A percentile compares a stretch with the other conserved stretches of the same genome.
Conservation (phyloP, 92 coral and sea anemone genomes). For the Phenganax subtilis region DNA sequence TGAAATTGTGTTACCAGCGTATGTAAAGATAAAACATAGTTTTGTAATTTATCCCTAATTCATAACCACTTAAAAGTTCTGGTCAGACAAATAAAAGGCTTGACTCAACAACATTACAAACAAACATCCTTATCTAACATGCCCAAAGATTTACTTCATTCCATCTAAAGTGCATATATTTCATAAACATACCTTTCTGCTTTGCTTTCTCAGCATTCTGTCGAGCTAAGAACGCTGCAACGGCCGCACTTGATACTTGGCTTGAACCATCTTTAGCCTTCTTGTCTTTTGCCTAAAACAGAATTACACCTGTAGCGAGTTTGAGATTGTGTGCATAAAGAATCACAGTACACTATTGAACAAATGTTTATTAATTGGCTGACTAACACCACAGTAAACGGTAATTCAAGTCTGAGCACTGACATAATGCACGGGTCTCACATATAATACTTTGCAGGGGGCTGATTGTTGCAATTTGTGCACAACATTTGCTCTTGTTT, state of each 20-base stretch:
- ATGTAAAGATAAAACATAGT: too few species aligned
- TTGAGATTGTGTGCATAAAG: background rate
- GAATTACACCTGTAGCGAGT: background rate
- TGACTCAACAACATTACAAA: too few species aligned
- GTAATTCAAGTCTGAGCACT: too few species aligned
- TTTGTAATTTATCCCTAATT: too few species aligned
- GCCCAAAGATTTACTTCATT: background rate
- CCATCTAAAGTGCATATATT: background rate
- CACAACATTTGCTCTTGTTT: too few species aligned
- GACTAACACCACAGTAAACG: too few species aligned
- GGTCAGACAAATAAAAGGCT: too few species aligned
- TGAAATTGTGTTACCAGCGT: too few species aligned
- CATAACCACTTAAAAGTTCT: too few species aligned
- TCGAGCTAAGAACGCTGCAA: slow-evolving; percentile 67
- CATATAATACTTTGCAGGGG: too few species aligned
- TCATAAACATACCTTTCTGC: slow-evolving; percentile 60
- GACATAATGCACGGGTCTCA: too few species aligned
- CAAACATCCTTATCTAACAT: background rate
- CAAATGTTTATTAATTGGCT: background rate
- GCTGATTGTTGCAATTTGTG: too few species aligned
- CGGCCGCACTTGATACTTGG: slow-evolving; percentile 64
- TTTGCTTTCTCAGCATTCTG: slow-evolving; percentile 63
- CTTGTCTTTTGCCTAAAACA: slow-evolving; percentile 26
- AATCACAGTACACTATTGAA: background rate
- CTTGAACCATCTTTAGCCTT: slow-evolving; percentile 14